A percentile compares a stretch with the other conserved stretches of the same genome.
phyloP scores from a whole-genome alignment of 2,888 invertebrate genomes.

The Melipona beecheii region DNA sequence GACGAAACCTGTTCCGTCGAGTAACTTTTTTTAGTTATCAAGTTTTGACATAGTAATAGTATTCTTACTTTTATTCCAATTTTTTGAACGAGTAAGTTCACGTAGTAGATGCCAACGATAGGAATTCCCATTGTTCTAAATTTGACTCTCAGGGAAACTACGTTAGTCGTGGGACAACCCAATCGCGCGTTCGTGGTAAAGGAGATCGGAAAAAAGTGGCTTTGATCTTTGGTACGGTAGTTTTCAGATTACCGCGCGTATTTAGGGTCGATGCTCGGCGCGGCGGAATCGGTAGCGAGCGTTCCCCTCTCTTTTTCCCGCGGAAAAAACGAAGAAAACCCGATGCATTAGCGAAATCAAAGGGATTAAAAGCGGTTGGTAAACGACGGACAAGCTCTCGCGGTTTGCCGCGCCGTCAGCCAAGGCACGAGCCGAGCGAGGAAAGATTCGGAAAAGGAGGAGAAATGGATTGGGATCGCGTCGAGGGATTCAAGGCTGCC shows the following conservation, averaged over 20 bases:
- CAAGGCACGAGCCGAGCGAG: background rate
- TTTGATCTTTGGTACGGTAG: slow-evolving; percentile 69
- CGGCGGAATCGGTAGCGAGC: background rate
- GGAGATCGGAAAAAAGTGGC: slow-evolving; percentile 55
- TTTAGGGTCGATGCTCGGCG: slow-evolving; percentile 3
- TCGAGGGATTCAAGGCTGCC: background rate
- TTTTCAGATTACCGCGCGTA: slow-evolving; percentile 13
- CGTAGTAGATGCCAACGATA: too few relatives aligned
- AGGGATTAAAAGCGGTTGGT: slow-evolving; percentile 38
- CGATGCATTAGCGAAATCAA: slow-evolving; percentile 59
- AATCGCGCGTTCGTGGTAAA: slow-evolving; percentile 19
- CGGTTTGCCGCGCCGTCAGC: slow-evolving; percentile 15
- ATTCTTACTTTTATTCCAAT: too few relatives aligned
- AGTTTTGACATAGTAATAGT: too few relatives aligned
- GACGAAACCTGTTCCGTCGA: background rate
- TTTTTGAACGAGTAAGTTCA: too few relatives aligned
- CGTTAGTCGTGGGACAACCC: too few relatives aligned
- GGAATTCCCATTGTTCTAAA: too few relatives aligned
- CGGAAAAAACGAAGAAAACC: slow-evolving; percentile 20
- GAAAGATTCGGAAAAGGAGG: slow-evolving; percentile 18
- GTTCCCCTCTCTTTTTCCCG: too few relatives aligned
- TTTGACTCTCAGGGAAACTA: too few relatives aligned
- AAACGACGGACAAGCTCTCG: slow-evolving; percentile 17
- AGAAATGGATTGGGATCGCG: slow-evolving; percentile 40
- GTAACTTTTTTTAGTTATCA: too few relatives aligned